Base-by-base conservation (phyloP, 2,888 invertebrate genomes). In the Schizotus pectinicornis region DNA sequence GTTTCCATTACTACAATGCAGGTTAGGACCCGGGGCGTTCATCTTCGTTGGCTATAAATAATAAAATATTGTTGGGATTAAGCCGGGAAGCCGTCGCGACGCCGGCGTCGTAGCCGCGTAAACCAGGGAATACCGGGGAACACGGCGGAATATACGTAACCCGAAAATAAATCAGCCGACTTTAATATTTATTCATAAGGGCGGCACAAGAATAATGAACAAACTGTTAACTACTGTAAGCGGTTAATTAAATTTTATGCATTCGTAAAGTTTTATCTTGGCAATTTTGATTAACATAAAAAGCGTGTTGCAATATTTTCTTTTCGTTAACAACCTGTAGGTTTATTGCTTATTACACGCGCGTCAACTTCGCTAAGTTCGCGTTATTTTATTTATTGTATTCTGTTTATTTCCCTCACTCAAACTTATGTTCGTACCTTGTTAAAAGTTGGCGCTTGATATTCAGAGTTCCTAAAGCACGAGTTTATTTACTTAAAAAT, bases 231-330 rank as follows among this genome's bases (percentile, higher is more conserved):
- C 62, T 61, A 62, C 57, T 53, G 59, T 61, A 65, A 65, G 55
- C 56, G 62, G 65, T 63, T 68, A 68, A 68, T 68, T 68, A 65
- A 68, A 65, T 67, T 67, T 63, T 58, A 63, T 75, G 72, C 77
- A 78, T 76, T 63, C 69, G 77, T 73, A 45, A 34, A 52, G 36
- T 49, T 57, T 55, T 54, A 55, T 56, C 57, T 51, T 35, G 39
- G 52, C 36, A 50, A 48, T 56, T 57, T 52, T 50, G 52, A 62
- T 61, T 58, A 58, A 41, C 48, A 53, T 46, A 56, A 43, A 48
- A 36, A 53, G 31, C 51, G 51, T 41, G 39, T 41, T 39, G 50
- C 36, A 7, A 12, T 48, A 32, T 48, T 48, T 37, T 37, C n/a
- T 34, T 33, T 47, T 47, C 34, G 33, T 47, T 33, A 47, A 47